Base-by-base conservation (phyloP, 30 jellyfish, hydroid and myxozoan species). In the Sanderia malayensis region DNA sequence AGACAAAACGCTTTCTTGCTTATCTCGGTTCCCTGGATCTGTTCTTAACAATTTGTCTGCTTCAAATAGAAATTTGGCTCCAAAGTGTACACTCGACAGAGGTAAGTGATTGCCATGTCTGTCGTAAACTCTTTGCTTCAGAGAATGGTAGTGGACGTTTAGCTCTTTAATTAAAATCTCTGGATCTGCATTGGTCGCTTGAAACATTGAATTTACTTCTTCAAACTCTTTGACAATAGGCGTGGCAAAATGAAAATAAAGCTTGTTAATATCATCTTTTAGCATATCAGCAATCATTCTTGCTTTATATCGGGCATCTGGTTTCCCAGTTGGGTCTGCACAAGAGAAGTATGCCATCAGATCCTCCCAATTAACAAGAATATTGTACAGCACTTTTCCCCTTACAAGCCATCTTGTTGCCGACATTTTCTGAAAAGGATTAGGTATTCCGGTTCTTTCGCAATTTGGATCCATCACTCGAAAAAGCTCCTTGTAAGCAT, bases 361-460 rank as follows among this genome's bases (percentile, higher is more conserved):
- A n/a, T 73, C 85, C 52, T 73, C 82, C 85, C 85, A 73, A 31
- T 73, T 73, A 61, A 73, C 41, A 20, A 73, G 53, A 58, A 73
- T 73, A 31, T 73, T 73, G 23, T 25, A 58, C 32, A 73, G 45
- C 83, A 75, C 79, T 75, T 75, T 75, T 20, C 87, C 87, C 24
- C 87, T 74, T 20, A 64, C 84, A 61, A 62, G 71, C 86, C 85
- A 75, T 33, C 87, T 30, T 61, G 84, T 75, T 10, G 37, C 32
- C 33, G 86, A 75, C 29, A 67, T 18, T 31, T 75, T 75, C 58
- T 75, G 83, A 62, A 75, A 75, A 18, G 86, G 87, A 21, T 30
- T 32, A 4, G 85, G 87, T 55, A 55, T 55, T 24, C 55, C 79
- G 9, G 49, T n/a, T 75, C 67, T 55, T 34, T 75, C 87, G 21